These are phyloP conservation scores for Siphamia tubifer DNA, from an alignment of 2,113 vertebrate genomes.

Conservation along the genomic window DNA sequence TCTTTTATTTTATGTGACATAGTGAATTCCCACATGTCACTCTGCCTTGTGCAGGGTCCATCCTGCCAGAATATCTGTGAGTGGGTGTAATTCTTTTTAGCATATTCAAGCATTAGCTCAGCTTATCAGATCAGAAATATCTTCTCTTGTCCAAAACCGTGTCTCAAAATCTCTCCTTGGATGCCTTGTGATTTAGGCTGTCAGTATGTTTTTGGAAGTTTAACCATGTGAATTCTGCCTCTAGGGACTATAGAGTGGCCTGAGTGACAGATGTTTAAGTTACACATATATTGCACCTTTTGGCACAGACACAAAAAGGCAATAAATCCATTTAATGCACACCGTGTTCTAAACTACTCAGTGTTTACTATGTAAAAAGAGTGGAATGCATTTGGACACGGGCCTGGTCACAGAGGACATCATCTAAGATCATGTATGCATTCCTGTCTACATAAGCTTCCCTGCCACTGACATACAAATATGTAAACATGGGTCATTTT, in stretches of 20 bases:
- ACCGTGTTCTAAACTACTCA: too few species aligned
- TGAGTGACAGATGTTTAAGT: too few species aligned
- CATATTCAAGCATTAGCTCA: background rate
- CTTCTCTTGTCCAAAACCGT: background rate
- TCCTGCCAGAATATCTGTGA: slow-evolving; percentile 6
- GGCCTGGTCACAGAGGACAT: background rate
- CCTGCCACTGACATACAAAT: background rate
- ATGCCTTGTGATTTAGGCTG: background rate
- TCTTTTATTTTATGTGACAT: slow-evolving; percentile 8
- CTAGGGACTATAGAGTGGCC: too few species aligned
- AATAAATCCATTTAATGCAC: too few species aligned
- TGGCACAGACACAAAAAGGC: too few species aligned
- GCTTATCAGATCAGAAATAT: background rate
- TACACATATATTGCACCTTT: too few species aligned
- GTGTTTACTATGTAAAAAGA: too few species aligned
- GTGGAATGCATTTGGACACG: too few species aligned
- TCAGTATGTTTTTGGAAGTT: too few species aligned
- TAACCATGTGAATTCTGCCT: too few species aligned
- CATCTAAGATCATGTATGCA: too few species aligned
- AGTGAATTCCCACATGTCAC: slow-evolving; percentile 9
- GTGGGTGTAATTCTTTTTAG: background rate
- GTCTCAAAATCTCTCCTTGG: background rate
- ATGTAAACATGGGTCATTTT: background rate
- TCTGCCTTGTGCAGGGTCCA: background rate
- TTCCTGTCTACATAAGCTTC: background rate